A percentile compares a stretch with the other conserved stretches of the same genome.
These are phyloP conservation scores for Zapornia atra DNA, from an alignment of 2,113 vertebrate species.

Conservation along the genomic window DNA sequence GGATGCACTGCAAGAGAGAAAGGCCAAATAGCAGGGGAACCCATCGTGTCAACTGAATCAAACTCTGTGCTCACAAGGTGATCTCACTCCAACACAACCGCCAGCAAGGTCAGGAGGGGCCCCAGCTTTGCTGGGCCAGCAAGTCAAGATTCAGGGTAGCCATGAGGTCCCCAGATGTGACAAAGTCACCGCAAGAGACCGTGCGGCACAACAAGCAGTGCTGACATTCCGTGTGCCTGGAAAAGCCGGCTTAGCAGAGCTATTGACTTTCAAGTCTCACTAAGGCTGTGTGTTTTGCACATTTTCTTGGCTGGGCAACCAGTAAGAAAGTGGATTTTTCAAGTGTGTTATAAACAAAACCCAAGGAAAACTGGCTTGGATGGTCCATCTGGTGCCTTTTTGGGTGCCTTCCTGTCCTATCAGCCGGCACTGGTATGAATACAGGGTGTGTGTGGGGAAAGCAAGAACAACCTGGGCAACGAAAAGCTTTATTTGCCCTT, in stretches of 20 bases:
- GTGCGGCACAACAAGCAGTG: neutral
- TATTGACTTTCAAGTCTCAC: neutral
- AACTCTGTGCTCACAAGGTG: neutral
- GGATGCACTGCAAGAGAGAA: neutral
- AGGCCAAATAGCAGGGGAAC: neutral
- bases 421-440: neutral
- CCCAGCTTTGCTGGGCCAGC: neutral
- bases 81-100: neutral
- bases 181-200: neutral
- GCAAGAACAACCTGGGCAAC: neutral
- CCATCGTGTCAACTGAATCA: neutral
- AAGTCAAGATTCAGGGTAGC: neutral
- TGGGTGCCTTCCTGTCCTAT: neutral
- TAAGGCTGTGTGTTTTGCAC: neutral
- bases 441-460: neutral
- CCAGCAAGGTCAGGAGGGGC: neutral
- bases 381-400: neutral
- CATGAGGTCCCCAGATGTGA: conserved; percentile 56
- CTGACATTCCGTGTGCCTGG: neutral
- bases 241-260: neutral
- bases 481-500: neutral
- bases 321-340: neutral
- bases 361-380: neutral
- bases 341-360: neutral
- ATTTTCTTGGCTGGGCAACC: neutral